phyloP scores from a whole-genome alignment of 2,888 invertebrate species.

The Hybos culiciformis region DNA sequence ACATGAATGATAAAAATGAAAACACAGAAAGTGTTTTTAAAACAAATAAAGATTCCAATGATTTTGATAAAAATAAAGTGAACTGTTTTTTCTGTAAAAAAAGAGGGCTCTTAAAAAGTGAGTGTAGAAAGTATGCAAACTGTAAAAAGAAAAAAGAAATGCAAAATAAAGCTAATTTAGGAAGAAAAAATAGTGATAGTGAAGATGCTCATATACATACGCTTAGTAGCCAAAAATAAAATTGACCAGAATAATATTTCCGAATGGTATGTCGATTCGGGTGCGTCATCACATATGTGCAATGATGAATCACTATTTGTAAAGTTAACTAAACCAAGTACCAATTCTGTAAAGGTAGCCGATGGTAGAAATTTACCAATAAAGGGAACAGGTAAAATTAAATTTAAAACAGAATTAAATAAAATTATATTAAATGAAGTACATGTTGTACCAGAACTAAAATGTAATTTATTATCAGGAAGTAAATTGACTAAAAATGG shows the following conservation, averaged over 20 bases:
- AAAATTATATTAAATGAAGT: slow-evolving; percentile 9
- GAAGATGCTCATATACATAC: not conserved
- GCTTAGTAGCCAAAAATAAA: not conserved
- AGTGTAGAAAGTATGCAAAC: slow-evolving; percentile 12
- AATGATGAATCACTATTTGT: slow-evolving; percentile 12
- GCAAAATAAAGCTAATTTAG: slow-evolving; percentile 4
- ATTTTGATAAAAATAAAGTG: not conserved
- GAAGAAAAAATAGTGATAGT: not conserved
- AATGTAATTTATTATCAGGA: slow-evolving; percentile 12
- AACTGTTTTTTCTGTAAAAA: slow-evolving; percentile 11
- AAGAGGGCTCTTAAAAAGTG: slow-evolving; percentile 8
- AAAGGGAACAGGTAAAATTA: slow-evolving; percentile 10
- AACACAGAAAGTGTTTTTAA: not conserved
- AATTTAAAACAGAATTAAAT: slow-evolving; percentile 3
- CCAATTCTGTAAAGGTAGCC: slow-evolving; percentile 10
- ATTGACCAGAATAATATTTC: not conserved
- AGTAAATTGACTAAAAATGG: slow-evolving; percentile 6
- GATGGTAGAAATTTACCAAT: slow-evolving; percentile 11
- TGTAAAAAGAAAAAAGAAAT: slow-evolving; percentile 9
- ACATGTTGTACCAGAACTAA: slow-evolving; percentile 12
- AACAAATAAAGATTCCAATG: not conserved
- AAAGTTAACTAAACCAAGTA: slow-evolving; percentile 10
- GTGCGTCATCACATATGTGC: slow-evolving; percentile 14
- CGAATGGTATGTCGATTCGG: slow-evolving; percentile 15
- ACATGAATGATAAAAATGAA: slow-evolving; percentile 2